These are phyloP conservation scores for Hanleya hanleyi DNA, from an alignment of 2,888 invertebrate species.

Conservation along the genomic window DNA sequence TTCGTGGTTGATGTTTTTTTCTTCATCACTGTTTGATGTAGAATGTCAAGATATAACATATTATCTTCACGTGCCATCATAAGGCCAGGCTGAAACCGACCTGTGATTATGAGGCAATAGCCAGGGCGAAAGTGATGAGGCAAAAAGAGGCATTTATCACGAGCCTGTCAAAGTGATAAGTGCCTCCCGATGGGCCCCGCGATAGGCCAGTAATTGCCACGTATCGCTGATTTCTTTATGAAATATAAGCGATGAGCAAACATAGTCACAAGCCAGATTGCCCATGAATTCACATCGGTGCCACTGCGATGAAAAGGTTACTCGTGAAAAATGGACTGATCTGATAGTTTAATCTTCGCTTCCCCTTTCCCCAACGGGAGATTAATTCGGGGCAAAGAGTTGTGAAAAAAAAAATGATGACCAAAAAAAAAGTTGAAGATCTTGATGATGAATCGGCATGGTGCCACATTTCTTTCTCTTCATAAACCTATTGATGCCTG, in stretches of 20 bases:
- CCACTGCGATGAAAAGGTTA: neutral
- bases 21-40: no score
- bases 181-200: neutral
- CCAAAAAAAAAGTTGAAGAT: no score
- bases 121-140: neutral
- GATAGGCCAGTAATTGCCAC: constrained; percentile 3
- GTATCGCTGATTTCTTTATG: neutral
- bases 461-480: no score
- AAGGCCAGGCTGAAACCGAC: neutral
- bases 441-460: no score
- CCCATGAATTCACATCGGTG: neutral
- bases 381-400: neutral
- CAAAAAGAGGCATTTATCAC: neutral
- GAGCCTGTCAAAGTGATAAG: neutral
- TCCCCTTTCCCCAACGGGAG: neutral
- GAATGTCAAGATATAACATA: neutral
- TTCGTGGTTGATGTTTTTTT: no score
- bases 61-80: neutral
- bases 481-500: no score
- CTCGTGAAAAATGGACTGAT: neutral
- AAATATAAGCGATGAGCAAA: constrained; percentile 11
- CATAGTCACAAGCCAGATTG: neutral
- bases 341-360: constrained; percentile 1
- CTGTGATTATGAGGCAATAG: neutral
- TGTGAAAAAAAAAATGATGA: neutral